Percentiles rank a stretch among this genome's conserved stretches.
Evolutionary conservation across 2,113 vertebrate species (phyloP).

Genomic region (Saccopteryx bilineata): DNA sequence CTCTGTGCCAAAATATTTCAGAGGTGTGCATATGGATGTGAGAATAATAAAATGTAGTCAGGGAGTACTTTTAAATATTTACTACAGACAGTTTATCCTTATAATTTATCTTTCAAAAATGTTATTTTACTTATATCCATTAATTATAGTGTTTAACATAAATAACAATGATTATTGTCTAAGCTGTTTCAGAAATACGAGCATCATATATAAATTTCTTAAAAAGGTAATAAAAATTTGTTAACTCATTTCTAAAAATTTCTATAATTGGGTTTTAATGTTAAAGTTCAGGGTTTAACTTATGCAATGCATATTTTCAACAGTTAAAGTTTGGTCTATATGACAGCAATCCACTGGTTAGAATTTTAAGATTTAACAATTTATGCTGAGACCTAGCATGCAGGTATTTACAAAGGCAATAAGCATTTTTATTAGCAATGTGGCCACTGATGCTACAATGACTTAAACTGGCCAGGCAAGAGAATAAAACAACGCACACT

Average conservation of each 20-base stretch:
- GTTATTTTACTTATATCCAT: background rate
- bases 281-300: background rate
- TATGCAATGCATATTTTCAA: background rate
- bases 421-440: conserved; percentile 16
- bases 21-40: background rate
- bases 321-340: background rate
- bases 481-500: background rate
- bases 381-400: background rate
- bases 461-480: background rate
- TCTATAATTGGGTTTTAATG: background rate
- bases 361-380: background rate
- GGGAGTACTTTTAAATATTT: conserved; percentile 30
- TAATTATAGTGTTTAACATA: background rate
- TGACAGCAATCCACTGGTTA: background rate
- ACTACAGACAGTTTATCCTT: background rate
- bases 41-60: conserved; percentile 11
- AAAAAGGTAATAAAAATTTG: background rate
- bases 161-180: background rate
- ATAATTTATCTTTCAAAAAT: background rate
- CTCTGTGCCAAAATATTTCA: background rate
- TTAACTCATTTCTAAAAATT: background rate
- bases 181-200: background rate
- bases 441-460: background rate
- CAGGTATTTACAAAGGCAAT: conserved; percentile 5
- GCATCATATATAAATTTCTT: background rate